Evolutionary conservation across 2,113 vertebrate genomes (phyloP).

Genomic region (Equus quagga): DNA sequence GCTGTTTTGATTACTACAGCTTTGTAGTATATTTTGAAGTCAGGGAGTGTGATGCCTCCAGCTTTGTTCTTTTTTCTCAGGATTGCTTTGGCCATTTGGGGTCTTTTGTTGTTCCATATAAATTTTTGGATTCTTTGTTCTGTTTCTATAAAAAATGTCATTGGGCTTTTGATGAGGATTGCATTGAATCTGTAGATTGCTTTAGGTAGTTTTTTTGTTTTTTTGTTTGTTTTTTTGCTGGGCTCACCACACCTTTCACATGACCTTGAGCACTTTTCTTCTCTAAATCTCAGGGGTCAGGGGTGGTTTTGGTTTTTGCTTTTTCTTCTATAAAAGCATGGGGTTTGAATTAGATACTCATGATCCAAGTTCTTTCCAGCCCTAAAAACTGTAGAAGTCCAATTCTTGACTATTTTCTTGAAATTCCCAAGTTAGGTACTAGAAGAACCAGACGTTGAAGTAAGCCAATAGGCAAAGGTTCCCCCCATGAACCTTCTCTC

Average conservation of each 20-base stretch:
- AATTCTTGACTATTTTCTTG: conserved; percentile 64
- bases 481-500: conserved; percentile 64
- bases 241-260: not conserved
- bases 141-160: no score
- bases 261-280: not conserved
- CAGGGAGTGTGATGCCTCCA: no score
- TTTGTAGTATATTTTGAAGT: no score
- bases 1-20: no score
- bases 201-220: no score
- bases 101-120: no score
- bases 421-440: conserved; percentile 72
- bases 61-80: no score
- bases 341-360: not conserved
- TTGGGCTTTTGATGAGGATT: no score
- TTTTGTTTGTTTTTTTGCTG: not conserved
- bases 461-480: conserved; percentile 33
- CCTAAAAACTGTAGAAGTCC: conserved; percentile 46
- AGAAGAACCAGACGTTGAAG: conserved; percentile 57
- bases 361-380: conserved; percentile 34
- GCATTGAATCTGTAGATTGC: no score
- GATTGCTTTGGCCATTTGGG: no score
- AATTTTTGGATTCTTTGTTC: no score
- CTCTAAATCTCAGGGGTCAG: not conserved
- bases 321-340: conserved; percentile 20
- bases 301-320: conserved; percentile 7